Conservation (phyloP, 2,113 vertebrate species). For the Aldabrachelys gigantea region DNA sequence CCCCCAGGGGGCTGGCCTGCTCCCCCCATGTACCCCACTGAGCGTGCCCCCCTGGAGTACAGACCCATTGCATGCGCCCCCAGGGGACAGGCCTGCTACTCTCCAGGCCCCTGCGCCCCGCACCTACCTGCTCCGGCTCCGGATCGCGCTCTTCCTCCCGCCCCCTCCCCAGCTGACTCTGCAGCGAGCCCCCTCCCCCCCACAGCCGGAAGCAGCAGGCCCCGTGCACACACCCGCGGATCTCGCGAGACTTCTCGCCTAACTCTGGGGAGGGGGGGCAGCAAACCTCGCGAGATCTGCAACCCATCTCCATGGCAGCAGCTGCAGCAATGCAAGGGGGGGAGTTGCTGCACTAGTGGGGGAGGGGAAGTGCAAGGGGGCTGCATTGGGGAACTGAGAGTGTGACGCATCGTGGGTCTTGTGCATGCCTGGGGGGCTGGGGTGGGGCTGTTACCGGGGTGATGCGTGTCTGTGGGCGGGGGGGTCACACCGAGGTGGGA, state of each 20-base stretch:
- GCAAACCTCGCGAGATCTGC: conserved; percentile 3
- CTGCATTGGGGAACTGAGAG: not conserved
- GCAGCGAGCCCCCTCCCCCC: not conserved
- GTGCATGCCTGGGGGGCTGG: not conserved
- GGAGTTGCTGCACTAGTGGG: not conserved
- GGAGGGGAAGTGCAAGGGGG: not conserved
- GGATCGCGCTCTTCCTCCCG: not conserved
- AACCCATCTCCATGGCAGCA: conserved; percentile 26
- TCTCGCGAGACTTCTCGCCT: conserved; percentile 10
- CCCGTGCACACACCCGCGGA: not conserved
- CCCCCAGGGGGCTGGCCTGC: not conserved
- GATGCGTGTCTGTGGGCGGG: not conserved
- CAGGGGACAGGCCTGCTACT: not conserved
- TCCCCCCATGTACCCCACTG: too few relatives aligned
- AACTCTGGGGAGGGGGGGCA: not conserved
- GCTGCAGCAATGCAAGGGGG: not conserved
- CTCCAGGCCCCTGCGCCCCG: not conserved
- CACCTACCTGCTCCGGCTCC: not conserved
- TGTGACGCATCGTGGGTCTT: not conserved
- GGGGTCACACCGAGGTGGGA: not conserved
- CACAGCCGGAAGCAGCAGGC: not conserved
- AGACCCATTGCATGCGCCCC: not conserved
- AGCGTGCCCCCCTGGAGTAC: not conserved
- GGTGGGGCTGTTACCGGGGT: not conserved
- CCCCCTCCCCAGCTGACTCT: conserved; percentile 22